Conservation (phyloP, 2,888 invertebrate genomes). For the Melanostoma scalare region DNA sequence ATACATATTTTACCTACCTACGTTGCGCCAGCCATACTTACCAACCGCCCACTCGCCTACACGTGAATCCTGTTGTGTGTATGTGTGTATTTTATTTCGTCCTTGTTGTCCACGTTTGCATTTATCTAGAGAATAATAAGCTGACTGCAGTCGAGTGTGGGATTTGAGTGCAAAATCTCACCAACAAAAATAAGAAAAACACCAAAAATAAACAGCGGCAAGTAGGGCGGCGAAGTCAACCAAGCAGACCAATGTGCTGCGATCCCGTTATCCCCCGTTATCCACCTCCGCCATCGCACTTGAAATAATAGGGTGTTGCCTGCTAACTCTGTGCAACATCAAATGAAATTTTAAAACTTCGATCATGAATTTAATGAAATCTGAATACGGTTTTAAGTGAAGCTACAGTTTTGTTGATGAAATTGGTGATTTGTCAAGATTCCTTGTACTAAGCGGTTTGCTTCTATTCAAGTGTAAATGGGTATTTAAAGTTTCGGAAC, state of each 20-base stretch:
- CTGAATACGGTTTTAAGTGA: too few species aligned
- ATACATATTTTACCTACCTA: too few species aligned
- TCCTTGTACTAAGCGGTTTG: too few species aligned
- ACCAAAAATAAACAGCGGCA: slow-evolving; percentile 26
- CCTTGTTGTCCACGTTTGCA: slow-evolving; percentile 40
- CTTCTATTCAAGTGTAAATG: not conserved
- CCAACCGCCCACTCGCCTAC: not conserved
- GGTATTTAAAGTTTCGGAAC: not conserved
- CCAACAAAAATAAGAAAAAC: slow-evolving; percentile 9
- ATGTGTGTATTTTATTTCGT: not conserved
- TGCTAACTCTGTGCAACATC: too few species aligned
- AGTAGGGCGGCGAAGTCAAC: not conserved
- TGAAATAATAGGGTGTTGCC: not conserved
- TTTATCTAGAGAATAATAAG: slow-evolving; percentile 51
- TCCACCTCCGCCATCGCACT: not conserved
- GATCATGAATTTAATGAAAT: too few species aligned
- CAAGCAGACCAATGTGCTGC: not conserved
- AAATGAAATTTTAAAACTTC: too few species aligned
- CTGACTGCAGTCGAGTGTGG: slow-evolving; percentile 45
- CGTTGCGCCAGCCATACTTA: not conserved
- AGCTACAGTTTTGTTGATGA: too few species aligned
- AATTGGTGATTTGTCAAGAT: too few species aligned
- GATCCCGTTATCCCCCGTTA: not conserved
- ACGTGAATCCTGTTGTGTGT: not conserved
- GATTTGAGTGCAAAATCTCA: slow-evolving; percentile 20